Base-by-base conservation (phyloP, 2,888 invertebrate species). In the Cetonia aurata region DNA sequence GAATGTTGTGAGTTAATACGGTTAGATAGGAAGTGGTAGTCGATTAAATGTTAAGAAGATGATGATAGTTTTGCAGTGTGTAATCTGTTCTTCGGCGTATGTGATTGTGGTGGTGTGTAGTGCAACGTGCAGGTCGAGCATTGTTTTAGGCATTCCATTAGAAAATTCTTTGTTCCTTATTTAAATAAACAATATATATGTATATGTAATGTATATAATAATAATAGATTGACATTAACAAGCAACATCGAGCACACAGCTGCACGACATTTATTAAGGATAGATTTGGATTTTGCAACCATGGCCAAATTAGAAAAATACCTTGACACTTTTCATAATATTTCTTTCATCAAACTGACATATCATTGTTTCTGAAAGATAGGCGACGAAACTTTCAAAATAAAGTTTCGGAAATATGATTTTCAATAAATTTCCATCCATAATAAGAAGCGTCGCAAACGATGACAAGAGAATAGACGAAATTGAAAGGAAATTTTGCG, bases 141-240 rank as follows among this genome's bases (percentile, higher is more conserved):
- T 71, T 41, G 73, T 71, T 57, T 70, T 67, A 71, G 70, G 79
- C 79, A 81, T 79, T 80, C 79, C 77, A 79, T 81, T 83, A 85
- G 85, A 85, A 85, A 85, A 85, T 86, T 85, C 85, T 85, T 86
- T 85, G 85, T 85, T 86, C 84, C 84, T 81, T 79, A 79, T 56
- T 56, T 33, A 56, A 56, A 56, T 56, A 33, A 37, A 55, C 37
- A 56, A 56, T 13, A 33, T 56, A 56, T 10, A 56, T 41, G 37
- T 56, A 19, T 56, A 57, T 37, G 37, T 9, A 37, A 37, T 37
- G 37, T 37, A 37, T 37, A 37, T 37, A 13, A 57, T 42, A 57
- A 19, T 8, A 42, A 41, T 46, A 50, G 76, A 71, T 67, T 69
- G 74, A 75, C 72, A 75, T 71, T 75, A 74, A 75, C 74, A 75